Evolutionary conservation across 2,113 vertebrate genomes (phyloP), one percentile per base, ranked within the genome.

Genomic region (Sakesphorus luctuosus): DNA sequence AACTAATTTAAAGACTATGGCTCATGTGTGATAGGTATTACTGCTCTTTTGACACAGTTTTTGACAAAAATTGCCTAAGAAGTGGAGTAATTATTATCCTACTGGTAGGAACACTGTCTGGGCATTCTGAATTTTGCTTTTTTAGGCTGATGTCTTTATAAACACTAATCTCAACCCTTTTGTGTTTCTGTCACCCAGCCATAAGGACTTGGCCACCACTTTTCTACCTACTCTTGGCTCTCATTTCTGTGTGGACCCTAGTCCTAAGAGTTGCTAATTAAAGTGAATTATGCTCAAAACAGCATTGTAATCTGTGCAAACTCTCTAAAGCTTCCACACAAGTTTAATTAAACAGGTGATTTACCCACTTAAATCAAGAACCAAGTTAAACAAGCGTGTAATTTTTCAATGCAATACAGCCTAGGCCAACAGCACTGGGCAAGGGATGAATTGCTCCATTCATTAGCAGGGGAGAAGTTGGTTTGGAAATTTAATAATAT

Each of bases 1-100:
- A 93, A 95, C 40, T 63, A 46, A 84, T 89, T 96, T 95, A 76
- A 87, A 85, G 76, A 90, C 46, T 79, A 25, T 95, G 63, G 29
- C 35, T 80, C 5, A 14, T 26, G 46, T 83, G 61, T 84, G 81
- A 40, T 81, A 84, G 63, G 23, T 65, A 56, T 52, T 78, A 78
- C 28, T 87, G 13, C 43, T 86, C 29, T 96, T 93, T 44, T 81
- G 90, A 92, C 31, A 65, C 35, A 69, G 24, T 65, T 95, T 97
- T 92, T 49, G 49, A 66, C n/a, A 72, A 69, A 74, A 80, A 78
- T 91, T 89, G 14, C 18, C 23, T 43, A 62, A 87, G 55, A 95
- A 92, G 46, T 63, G 65, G 20, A 31, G 25, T 83, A 65, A 94
- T 85, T 79, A 31, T 75, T 69, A 74, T 81, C 84, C 65, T 92